These are phyloP conservation scores for Hylaea fasciaria DNA, from an alignment of 2,888 invertebrate genomes.

Conservation along the genomic window DNA sequence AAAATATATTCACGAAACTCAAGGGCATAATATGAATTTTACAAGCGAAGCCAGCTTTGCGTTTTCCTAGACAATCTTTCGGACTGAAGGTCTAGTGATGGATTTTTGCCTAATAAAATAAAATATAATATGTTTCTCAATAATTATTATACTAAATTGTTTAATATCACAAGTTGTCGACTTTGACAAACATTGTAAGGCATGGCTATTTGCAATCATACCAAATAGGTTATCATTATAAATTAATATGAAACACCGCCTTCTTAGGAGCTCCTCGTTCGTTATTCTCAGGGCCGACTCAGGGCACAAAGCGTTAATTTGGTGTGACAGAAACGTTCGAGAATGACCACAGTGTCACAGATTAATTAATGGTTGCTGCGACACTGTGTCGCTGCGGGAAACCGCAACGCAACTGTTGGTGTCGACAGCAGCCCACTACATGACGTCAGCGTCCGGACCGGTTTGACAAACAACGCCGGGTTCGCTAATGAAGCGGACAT, in stretches of 20 bases:
- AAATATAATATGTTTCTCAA: too few species aligned
- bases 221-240: conserved; percentile 25
- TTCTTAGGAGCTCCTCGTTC: conserved; percentile 7
- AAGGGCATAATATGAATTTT: too few species aligned
- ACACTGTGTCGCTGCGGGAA: conserved; percentile 20
- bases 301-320: background rate
- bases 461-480: conserved; percentile 50
- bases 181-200: conserved; percentile 13
- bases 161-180: conserved; percentile 5
- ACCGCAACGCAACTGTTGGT: conserved; percentile 25
- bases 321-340: conserved; percentile 3
- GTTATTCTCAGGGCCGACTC: conserved; percentile 10
- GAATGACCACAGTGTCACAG: conserved; percentile 8
- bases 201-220: conserved; percentile 7
- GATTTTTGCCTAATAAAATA: too few species aligned
- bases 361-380: too few species aligned
- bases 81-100: too few species aligned
- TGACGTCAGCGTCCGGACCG: conserved; percentile 61
- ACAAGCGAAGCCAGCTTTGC: too few species aligned
- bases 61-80: too few species aligned
- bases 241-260: conserved; percentile 26
- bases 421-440: conserved; percentile 45
- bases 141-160: too few species aligned
- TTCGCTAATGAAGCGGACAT: conserved; percentile 35
- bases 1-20: too few species aligned